Evolutionary conservation across 2,888 invertebrate genomes (phyloP).

Genomic region (Drosophila leonis): DNA sequence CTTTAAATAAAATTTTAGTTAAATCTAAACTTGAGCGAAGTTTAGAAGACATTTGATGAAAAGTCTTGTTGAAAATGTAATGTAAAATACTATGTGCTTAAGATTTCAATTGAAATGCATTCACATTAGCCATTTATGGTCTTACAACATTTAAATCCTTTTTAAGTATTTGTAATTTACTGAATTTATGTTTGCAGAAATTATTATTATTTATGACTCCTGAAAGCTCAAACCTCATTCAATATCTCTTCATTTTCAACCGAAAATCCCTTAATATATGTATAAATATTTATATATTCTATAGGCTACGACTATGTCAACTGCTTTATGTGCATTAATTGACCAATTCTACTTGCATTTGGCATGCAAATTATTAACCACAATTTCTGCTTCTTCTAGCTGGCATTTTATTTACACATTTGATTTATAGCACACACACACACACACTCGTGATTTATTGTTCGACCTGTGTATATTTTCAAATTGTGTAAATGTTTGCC

Average conservation of each 20-base stretch:
- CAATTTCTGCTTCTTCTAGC: conserved; percentile 23
- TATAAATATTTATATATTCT: background rate
- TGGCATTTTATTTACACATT: conserved; percentile 48
- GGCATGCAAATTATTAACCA: conserved; percentile 25
- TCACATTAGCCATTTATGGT: background rate
- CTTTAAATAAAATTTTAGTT: background rate
- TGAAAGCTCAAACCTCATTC: background rate
- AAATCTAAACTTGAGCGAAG: background rate
- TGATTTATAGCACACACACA: conserved; percentile 46
- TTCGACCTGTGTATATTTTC: conserved; percentile 35
- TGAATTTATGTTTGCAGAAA: background rate
- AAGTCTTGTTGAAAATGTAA: background rate
- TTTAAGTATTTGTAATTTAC: background rate
- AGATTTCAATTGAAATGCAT: too few species aligned
- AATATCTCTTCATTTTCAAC: background rate
- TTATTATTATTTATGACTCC: conserved; percentile 1
- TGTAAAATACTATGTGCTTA: background rate
- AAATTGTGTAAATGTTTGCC: conserved; percentile 58
- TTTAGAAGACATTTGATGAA: background rate
- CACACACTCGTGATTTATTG: conserved; percentile 47
- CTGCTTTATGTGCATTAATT: conserved; percentile 1
- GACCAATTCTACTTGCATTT: background rate
- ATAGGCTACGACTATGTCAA: background rate
- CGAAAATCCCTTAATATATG: conserved; percentile 1
- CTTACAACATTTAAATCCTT: background rate